Evolutionary conservation across 2,797 vertebrate genomes (phyloP).

Genomic region (Pantherophis vulpinus): DNA sequence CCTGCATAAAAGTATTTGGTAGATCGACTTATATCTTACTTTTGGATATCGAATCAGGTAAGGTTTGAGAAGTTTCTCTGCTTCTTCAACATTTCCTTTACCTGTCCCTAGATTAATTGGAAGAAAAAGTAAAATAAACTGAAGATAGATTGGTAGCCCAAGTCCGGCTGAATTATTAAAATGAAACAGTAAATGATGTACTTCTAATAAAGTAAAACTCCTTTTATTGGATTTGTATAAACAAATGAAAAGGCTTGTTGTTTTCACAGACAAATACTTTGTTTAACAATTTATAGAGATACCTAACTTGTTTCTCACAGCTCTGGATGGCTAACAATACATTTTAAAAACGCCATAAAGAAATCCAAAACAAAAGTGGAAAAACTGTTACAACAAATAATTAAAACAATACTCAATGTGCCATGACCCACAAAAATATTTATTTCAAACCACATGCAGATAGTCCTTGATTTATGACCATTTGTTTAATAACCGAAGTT

Average conservation of each 20-base stretch:
- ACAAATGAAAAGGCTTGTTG: not conserved
- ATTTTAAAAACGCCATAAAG: not conserved
- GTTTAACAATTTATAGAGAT: not conserved
- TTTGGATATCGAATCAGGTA: conserved; percentile 93
- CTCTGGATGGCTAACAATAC: not conserved
- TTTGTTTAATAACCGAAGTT: too few species aligned
- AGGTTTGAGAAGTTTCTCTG: conserved; percentile 88
- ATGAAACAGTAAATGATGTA: not conserved
- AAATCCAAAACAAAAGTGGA: not conserved
- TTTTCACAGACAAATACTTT: not conserved
- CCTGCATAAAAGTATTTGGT: not conserved
- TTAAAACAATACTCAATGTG: not conserved
- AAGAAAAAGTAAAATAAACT: conserved; percentile 11
- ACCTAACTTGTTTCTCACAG: not conserved
- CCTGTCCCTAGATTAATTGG: conserved; percentile 82
- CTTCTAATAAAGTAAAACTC: not conserved
- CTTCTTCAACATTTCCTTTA: conserved; percentile 91
- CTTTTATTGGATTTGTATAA: not conserved
- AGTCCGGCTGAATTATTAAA: not conserved
- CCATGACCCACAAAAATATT: not conserved
- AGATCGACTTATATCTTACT: conserved; percentile 68
- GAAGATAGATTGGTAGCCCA: not conserved
- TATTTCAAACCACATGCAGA: not conserved
- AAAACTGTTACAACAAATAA: not conserved
- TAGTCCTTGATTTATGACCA: too few species aligned